Conservation (phyloP, 1,140 invertebrate genomes). For the Saccostrea echinata region DNA sequence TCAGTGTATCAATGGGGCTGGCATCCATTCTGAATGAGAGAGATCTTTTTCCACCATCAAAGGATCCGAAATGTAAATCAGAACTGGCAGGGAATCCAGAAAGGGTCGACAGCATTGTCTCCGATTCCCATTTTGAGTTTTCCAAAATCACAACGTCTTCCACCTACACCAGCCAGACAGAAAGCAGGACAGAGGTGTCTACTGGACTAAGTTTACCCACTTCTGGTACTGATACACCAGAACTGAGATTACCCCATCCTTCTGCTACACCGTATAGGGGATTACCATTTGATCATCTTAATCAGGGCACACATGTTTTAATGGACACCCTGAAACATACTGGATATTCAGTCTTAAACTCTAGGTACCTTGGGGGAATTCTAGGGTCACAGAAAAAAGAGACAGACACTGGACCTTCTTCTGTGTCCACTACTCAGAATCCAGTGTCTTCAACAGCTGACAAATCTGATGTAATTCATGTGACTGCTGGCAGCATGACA, state of each 20-base stretch:
- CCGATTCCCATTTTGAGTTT: conserved; percentile 56
- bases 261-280: background rate
- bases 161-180: background rate
- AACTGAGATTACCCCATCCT: background rate
- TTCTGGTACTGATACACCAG: background rate
- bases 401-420: conserved; percentile 74
- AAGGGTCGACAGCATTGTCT: conserved; percentile 53
- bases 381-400: conserved; percentile 24
- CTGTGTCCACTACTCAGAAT: conserved; percentile 3
- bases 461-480: conserved; percentile 20
- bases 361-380: conserved; percentile 64
- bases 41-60: conserved; percentile 75
- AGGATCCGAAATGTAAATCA: background rate
- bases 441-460: conserved; percentile 30
- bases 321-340: conserved; percentile 71
- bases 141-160: conserved; percentile 54
- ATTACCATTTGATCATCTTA: conserved; percentile 41
- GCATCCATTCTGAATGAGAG: conserved; percentile 91
- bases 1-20: conserved; percentile 88
- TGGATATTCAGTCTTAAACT: conserved; percentile 64
- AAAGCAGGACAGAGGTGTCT: background rate
- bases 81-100: conserved; percentile 47
- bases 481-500: background rate
- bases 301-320: conserved; percentile 53
- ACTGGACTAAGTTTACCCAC: background rate